These are phyloP conservation scores for Dryas iulia DNA, from an alignment of 1,140 invertebrate species.

Conservation along the genomic window DNA sequence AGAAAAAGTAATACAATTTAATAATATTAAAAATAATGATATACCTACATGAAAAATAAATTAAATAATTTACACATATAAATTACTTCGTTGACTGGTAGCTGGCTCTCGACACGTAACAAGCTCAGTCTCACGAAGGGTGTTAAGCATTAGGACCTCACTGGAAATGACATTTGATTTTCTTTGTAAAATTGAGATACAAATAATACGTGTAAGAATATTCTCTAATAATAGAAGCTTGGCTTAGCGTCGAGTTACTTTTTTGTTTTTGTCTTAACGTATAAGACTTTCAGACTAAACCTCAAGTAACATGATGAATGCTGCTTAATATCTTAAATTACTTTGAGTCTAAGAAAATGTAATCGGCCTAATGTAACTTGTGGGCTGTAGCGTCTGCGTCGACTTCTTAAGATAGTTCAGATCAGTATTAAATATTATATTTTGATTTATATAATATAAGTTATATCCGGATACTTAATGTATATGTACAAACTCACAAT, in stretches of 20 bases:
- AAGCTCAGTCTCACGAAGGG: background rate
- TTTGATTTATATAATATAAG: background rate
- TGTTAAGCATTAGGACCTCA: background rate
- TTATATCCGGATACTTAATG: no score
- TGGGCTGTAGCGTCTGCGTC: background rate
- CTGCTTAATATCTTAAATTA: background rate
- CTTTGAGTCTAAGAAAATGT: constrained; percentile 8
- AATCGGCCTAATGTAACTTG: constrained; percentile 15
- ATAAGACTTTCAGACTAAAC: background rate
- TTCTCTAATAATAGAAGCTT: background rate
- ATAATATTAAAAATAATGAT: no score
- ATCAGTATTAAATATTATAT: background rate
- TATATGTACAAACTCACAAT: background rate
- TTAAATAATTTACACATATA: background rate
- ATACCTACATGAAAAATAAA: no score
- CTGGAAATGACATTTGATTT: constrained; percentile 1
- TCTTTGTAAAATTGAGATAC: constrained; percentile 3
- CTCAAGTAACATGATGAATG: constrained; percentile 2
- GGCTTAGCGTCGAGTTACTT: background rate
- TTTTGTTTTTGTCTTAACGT: background rate
- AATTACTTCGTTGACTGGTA: background rate
- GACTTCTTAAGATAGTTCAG: background rate
- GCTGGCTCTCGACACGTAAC: background rate
- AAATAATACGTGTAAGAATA: background rate
- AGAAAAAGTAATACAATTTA: no score